Evolutionary conservation across 1,140 invertebrate species (phyloP).

Genomic region (Leptinotarsa defecta): DNA sequence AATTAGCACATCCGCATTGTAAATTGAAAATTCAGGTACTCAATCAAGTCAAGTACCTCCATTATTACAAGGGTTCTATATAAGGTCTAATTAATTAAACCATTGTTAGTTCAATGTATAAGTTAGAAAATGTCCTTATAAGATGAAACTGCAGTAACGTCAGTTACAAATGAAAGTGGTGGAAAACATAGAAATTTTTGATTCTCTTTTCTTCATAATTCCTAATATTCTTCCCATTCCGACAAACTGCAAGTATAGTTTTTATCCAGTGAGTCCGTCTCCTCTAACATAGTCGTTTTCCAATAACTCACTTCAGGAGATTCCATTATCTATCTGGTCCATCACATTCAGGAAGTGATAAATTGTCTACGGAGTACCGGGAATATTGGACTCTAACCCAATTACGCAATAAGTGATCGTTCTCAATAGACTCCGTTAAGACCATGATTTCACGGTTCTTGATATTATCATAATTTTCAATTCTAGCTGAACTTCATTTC

Average conservation of each 20-base stretch:
- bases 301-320: not conserved
- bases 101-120: too few species aligned
- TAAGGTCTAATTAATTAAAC: too few species aligned
- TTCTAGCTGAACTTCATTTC: not conserved
- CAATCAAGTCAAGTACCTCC: too few species aligned
- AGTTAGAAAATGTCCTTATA: too few species aligned
- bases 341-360: conserved; percentile 4
- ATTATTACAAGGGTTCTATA: too few species aligned
- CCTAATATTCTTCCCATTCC: too few species aligned
- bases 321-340: not conserved
- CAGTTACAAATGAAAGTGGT: too few species aligned
- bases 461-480: not conserved
- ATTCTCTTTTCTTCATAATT: too few species aligned
- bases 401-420: not conserved
- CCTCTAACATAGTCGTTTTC: not conserved
- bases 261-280: not conserved
- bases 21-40: too few species aligned
- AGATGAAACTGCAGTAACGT: too few species aligned
- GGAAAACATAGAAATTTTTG: too few species aligned
- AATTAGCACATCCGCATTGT: too few species aligned
- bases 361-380: not conserved
- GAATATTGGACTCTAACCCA: not conserved
- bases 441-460: not conserved
- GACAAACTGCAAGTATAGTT: not conserved
- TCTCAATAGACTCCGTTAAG: not conserved